phyloP scores from a whole-genome alignment of 64 coral and sea anemone species.

The Astreopora myriophthalma region DNA sequence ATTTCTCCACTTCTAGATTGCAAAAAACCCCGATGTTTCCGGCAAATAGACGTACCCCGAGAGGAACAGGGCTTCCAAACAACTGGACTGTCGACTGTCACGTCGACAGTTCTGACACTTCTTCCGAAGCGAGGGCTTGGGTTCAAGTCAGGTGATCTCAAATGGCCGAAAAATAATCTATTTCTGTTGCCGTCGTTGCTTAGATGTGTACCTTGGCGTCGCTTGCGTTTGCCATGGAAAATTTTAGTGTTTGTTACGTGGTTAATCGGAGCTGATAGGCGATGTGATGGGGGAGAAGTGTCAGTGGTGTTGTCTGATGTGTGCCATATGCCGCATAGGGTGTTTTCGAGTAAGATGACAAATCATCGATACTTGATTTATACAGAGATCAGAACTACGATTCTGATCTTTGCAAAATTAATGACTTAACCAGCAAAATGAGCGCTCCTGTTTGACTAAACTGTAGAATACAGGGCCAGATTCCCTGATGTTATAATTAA shows the following conservation, averaged over 20 bases:
- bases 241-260: background rate
- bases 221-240: background rate
- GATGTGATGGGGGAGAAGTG: conserved; percentile 76
- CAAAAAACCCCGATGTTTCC: background rate
- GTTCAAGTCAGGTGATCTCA: conserved; percentile 70
- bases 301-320: conserved; percentile 79
- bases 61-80: background rate
- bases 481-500: no score
- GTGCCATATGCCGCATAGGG: conserved; percentile 81
- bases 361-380: background rate
- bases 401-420: no score
- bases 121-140: conserved; percentile 49
- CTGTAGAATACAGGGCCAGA: no score
- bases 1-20: background rate
- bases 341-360: conserved; percentile 81
- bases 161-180: conserved; percentile 35
- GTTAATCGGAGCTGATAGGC: background rate
- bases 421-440: no score
- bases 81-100: background rate
- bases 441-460: no score
- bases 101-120: conserved; percentile 5
- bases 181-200: background rate
- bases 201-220: background rate
- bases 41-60: background rate
- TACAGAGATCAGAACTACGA: background rate